Evolutionary conservation across 92 coral and sea anemone genomes (phyloP), one percentile per base, ranked within the genome.

Genomic region (Heteractis magnifica): DNA sequence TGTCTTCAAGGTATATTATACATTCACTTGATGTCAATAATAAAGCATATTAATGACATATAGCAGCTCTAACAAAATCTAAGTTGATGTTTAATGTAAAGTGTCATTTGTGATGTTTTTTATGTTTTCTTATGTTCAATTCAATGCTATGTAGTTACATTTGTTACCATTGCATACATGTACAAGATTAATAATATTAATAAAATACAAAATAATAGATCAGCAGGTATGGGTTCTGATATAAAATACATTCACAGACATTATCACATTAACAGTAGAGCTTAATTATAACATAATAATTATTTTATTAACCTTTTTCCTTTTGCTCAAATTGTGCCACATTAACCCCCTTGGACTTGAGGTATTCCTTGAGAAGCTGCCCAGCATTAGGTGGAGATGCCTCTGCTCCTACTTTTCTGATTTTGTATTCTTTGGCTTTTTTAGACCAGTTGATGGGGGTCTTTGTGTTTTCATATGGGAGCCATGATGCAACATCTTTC

Each of bases 361-460:
- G 76, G 50, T 21, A 86, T 34, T 81, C 86, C 51, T 86, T 81
- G 62, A 81, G 64, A 5, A 81, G 70, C 58, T 82, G 86, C 5
- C 83, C 90, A 34, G 77, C 82, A 81, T 82, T 87, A 15, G 83
- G 72, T 9, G 90, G 84, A 49, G 82, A 64, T 26, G 49, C 8
- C 6, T 76, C 53, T 50, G 77, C 71, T 6, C 87, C 87, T 51
- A 5, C 16, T 9, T 58, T 78, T 71, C 68, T 65, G 10, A 83
- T 79, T 9, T 83, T 78, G 80, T 83, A 88, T 9, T 71, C 52
- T 64, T 72, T 48, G 84, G 65, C 81, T 52, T 74, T 53, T 6
- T 65, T 65, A 76, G 77, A 51, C 80, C 80, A 77, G 62, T 77
- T 77, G 68, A 77, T 77, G 80, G 80, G 10, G 3, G 23, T 77